A percentile compares a stretch with the other conserved stretches of the same genome.
Evolutionary conservation across 2,888 invertebrate species (phyloP).

Genomic region (Dexiosoma caninum): DNA sequence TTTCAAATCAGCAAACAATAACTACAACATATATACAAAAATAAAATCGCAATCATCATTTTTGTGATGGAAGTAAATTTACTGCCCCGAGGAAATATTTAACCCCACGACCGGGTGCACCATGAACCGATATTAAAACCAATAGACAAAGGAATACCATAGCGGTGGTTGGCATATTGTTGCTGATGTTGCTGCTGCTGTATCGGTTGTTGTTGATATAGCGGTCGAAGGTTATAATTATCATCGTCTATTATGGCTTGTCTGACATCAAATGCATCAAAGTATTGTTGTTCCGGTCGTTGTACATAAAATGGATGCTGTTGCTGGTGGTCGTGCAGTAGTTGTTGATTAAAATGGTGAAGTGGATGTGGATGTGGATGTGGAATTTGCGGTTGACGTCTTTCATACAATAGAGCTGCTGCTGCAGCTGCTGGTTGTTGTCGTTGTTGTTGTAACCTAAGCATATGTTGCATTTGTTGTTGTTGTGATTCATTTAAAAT

Average conservation of each 20-base stretch:
- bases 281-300: slow-evolving; percentile 28
- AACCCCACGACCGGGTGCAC: slow-evolving; percentile 71
- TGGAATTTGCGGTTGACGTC: neutral
- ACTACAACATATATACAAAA: neutral
- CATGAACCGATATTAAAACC: slow-evolving; percentile 68
- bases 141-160: slow-evolving; percentile 60
- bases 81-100: slow-evolving; percentile 41
- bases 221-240: slow-evolving; percentile 40
- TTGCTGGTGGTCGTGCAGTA: neutral
- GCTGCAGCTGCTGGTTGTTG: neutral
- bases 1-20: neutral
- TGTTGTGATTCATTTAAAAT: slow-evolving; percentile 51
- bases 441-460: slow-evolving; percentile 10
- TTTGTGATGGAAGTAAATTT: slow-evolving; percentile 1
- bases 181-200: slow-evolving; percentile 42
- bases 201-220: slow-evolving; percentile 31
- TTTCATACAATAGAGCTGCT: slow-evolving; percentile 10
- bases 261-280: slow-evolving; percentile 47
- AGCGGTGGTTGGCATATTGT: slow-evolving; percentile 45
- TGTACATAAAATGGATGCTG: slow-evolving; percentile 28
- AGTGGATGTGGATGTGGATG: slow-evolving; percentile 14
- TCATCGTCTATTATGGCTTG: slow-evolving; percentile 17
- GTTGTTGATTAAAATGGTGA: slow-evolving; percentile 14
- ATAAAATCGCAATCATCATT: neutral
- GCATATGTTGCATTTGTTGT: slow-evolving; percentile 4